Evolutionary conservation across 2,888 invertebrate genomes (phyloP).

Genomic region (Drosophila pullipes): DNA sequence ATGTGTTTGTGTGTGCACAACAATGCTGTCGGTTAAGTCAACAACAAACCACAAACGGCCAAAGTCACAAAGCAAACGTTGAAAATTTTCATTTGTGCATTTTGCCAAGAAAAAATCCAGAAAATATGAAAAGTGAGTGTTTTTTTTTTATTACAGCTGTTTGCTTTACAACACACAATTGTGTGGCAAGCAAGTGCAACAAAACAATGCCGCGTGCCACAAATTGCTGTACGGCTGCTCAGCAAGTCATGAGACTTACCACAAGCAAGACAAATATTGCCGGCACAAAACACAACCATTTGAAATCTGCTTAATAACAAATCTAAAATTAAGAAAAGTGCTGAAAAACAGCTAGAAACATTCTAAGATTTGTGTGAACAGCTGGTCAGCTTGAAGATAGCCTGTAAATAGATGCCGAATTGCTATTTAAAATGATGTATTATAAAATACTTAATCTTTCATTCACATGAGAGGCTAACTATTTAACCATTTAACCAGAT

Average conservation of each 20-base stretch:
- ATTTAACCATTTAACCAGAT: background rate
- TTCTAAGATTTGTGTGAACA: background rate
- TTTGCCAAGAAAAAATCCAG: slow-evolving; percentile 19
- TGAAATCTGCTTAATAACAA: background rate
- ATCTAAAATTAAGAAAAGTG: background rate
- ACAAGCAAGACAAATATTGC: background rate
- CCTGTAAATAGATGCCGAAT: background rate
- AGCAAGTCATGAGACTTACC: slow-evolving; percentile 18
- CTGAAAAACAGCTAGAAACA: background rate
- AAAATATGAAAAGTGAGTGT: slow-evolving; percentile 16
- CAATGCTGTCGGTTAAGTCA: slow-evolving; percentile 51
- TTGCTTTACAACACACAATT: slow-evolving; percentile 26
- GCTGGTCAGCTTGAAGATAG: background rate
- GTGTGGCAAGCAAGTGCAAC: slow-evolving; percentile 36
- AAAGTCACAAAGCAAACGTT: slow-evolving; percentile 54
- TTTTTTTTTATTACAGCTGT: slow-evolving; percentile 9
- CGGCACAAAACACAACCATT: background rate
- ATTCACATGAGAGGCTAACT: too few species aligned
- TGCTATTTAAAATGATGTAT: background rate
- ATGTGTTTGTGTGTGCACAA: slow-evolving; percentile 30
- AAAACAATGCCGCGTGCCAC: slow-evolving; percentile 11
- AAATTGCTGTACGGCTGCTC: slow-evolving; percentile 23
- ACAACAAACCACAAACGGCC: slow-evolving; percentile 48
- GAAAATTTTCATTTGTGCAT: slow-evolving; percentile 50
- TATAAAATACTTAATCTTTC: background rate